Percentiles rank a stretch among this genome's conserved stretches.
Evolutionary conservation across 2,113 vertebrate genomes (phyloP).

Genomic region (human (Homo sapiens)): DNA sequence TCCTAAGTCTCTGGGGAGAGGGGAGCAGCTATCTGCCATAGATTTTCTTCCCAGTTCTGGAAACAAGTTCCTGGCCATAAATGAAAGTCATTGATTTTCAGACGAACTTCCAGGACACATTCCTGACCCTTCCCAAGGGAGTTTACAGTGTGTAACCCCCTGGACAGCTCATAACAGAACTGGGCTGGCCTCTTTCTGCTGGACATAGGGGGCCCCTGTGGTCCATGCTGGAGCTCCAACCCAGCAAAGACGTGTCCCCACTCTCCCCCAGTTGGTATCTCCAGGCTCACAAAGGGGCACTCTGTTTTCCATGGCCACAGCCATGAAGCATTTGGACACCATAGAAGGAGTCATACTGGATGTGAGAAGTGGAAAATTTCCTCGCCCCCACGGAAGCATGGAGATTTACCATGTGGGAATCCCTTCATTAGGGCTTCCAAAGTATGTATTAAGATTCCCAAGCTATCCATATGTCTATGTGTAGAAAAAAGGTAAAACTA

Average conservation of each 20-base stretch:
- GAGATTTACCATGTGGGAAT: neutral
- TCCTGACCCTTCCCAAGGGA: neutral
- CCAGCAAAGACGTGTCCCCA: neutral
- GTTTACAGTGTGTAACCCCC: neutral
- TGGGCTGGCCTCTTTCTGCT: neutral
- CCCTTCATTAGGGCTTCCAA: neutral
- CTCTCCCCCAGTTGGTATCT: neutral
- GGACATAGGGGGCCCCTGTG: neutral
- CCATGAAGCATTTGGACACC: neutral
- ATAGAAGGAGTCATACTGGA: neutral
- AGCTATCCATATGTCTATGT: neutral
- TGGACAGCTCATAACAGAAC: neutral
- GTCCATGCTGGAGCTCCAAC: neutral
- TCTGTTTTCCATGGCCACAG: neutral
- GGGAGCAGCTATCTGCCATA: neutral
- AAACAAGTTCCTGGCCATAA: neutral
- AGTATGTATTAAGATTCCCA: neutral
- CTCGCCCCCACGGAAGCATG: rapidly evolving
- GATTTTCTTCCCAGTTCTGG: neutral
- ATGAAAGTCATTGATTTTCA: neutral
- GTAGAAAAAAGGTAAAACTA: neutral
- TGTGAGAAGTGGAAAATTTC: neutral
- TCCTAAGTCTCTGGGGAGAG: neutral
- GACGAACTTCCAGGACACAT: neutral
- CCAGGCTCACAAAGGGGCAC: neutral